phyloP scores from a whole-genome alignment of 2,113 vertebrate genomes.

The Ptyas mucosa region DNA sequence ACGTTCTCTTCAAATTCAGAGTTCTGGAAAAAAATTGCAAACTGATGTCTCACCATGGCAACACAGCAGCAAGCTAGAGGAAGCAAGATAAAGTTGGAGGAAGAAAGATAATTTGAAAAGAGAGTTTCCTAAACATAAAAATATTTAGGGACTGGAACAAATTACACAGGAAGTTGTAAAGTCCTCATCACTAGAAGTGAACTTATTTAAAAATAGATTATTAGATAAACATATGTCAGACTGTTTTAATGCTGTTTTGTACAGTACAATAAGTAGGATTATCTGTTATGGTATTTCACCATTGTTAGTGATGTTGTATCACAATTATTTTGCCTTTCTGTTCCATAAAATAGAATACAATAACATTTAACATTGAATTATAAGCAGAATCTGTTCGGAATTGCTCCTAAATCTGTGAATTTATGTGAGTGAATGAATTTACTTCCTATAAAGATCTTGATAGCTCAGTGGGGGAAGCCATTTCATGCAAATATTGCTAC shows the following conservation, averaged over 20 bases:
- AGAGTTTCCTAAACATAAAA: slow-evolving; percentile 23
- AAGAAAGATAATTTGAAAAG: slow-evolving; percentile 30
- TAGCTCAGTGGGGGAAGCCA: neutral
- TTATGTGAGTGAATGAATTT: neutral
- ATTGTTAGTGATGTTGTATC: neutral
- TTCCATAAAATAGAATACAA: neutral
- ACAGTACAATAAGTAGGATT: neutral
- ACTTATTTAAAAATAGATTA: slow-evolving; percentile 19
- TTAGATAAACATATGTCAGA: slow-evolving; percentile 21
- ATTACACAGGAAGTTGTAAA: slow-evolving; percentile 25
- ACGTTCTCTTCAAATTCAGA: slow-evolving; percentile 1
- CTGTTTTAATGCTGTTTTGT: neutral
- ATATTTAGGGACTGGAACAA: slow-evolving; percentile 24
- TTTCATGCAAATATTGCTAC: neutral
- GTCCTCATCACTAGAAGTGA: neutral
- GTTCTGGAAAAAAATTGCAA: neutral
- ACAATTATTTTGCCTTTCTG: neutral
- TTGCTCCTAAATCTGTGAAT: neutral
- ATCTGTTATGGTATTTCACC: neutral
- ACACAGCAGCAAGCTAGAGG: slow-evolving; percentile 10
- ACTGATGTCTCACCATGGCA: slow-evolving; percentile 3
- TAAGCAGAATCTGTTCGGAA: neutral
- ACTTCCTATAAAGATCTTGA: neutral
- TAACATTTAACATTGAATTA: neutral
- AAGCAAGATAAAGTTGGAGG: slow-evolving; percentile 27